Percentiles rank a stretch among this genome's conserved stretches.
Evolutionary conservation across 2,797 vertebrate species (phyloP).

Genomic region (Lates japonicus): DNA sequence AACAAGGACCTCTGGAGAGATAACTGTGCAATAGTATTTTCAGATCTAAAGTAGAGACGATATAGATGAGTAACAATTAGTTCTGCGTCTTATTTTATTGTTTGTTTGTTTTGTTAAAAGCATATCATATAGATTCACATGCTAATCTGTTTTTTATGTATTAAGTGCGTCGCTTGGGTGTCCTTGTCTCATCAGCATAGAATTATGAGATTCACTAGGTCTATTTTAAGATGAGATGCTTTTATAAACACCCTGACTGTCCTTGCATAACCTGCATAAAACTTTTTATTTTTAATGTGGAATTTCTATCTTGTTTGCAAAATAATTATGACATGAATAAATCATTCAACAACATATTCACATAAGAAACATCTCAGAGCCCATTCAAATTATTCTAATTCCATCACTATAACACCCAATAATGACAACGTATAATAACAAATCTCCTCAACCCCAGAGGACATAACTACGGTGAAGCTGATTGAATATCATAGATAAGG

Average conservation of each 20-base stretch:
- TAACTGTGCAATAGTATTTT: neutral
- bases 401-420: neutral
- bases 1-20: slow-evolving; percentile 7
- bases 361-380: neutral
- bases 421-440: neutral
- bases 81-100: neutral
- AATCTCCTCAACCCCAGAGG: neutral
- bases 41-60: neutral
- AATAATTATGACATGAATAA: slow-evolving; percentile 8
- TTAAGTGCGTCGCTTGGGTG: neutral
- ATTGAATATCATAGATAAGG: neutral
- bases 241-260: neutral
- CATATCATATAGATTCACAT: neutral
- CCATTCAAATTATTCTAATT: neutral
- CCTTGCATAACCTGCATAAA: neutral
- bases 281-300: neutral
- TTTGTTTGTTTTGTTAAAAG: neutral
- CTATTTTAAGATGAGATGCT: neutral
- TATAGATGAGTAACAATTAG: slow-evolving; percentile 10
- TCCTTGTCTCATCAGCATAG: neutral
- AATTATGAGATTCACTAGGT: neutral
- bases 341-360: neutral
- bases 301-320: neutral
- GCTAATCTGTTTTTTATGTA: neutral
- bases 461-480: neutral